These are phyloP conservation scores for Echiichthys vipera DNA, from an alignment of 2,797 vertebrate genomes.

Conservation along the genomic window DNA sequence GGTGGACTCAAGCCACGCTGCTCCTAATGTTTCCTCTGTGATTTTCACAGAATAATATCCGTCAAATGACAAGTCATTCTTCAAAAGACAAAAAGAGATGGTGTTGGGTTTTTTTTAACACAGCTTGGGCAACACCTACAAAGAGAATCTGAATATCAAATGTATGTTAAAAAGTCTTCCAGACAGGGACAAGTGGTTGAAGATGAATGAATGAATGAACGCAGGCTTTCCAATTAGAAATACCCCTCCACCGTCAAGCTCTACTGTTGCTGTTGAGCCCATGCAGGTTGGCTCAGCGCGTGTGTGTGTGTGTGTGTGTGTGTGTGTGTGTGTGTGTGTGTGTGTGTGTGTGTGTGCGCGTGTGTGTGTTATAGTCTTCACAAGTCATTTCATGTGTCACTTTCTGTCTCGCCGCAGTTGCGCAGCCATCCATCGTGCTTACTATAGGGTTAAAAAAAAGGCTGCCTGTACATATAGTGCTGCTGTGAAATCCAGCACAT, in stretches of 20 bases:
- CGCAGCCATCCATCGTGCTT: constrained; percentile 12
- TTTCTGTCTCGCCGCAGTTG: constrained; percentile 27
- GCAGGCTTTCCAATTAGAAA: constrained; percentile 68
- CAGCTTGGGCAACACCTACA: constrained; percentile 55
- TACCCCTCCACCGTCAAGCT: constrained; percentile 55
- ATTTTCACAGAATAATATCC: constrained; percentile 55
- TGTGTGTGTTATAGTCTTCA: constrained; percentile 16
- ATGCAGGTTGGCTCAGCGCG: constrained; percentile 56
- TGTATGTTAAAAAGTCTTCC: constrained; percentile 67
- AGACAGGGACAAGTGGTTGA: no score
- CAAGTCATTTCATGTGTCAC: constrained; percentile 38
- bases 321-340: not conserved
- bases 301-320: constrained; percentile 22
- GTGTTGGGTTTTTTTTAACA: constrained; percentile 32
- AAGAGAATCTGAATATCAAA: constrained; percentile 69
- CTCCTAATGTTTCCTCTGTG: constrained; percentile 31
- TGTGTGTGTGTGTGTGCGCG: constrained; percentile 15
- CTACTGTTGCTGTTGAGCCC: constrained; percentile 37
- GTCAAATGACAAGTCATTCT: constrained; percentile 61
- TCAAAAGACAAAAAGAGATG: constrained; percentile 54
- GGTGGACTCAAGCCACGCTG: constrained; percentile 21
- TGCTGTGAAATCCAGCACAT: constrained; percentile 57
- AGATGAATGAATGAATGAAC: no score
- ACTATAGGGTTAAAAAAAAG: constrained; percentile 2
- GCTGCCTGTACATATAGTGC: not conserved